A percentile compares a stretch with the other conserved stretches of the same genome.
phyloP scores from a whole-genome alignment of 2,113 vertebrate species.

The Passer domesticus region DNA sequence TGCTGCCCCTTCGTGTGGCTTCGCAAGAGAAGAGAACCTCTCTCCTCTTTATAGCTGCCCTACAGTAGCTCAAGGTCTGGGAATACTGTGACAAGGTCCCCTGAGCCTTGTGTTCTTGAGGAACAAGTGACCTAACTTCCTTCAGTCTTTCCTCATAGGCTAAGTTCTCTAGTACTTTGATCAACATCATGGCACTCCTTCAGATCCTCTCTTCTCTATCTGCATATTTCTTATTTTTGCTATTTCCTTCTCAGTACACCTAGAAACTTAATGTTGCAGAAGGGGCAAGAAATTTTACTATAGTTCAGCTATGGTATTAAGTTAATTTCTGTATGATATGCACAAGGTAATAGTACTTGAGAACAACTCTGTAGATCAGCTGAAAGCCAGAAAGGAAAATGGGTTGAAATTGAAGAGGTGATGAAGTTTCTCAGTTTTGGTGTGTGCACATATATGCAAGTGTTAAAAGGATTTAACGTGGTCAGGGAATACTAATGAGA shows the following conservation, averaged over 20 bases:
- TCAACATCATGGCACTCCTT: background rate
- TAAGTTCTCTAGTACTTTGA: background rate
- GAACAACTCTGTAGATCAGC: background rate
- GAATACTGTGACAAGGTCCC: background rate
- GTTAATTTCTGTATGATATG: background rate
- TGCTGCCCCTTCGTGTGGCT: background rate
- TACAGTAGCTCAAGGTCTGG: background rate
- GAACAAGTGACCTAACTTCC: background rate
- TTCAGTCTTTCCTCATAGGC: rapidly evolving
- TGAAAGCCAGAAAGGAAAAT: background rate
- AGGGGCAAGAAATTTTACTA: background rate
- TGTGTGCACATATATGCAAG: background rate
- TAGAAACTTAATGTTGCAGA: background rate
- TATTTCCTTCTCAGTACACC: background rate
- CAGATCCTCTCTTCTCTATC: background rate
- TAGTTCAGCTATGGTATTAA: background rate
- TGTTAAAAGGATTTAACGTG: background rate
- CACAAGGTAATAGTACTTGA: background rate
- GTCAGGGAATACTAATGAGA: background rate
- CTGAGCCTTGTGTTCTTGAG: background rate
- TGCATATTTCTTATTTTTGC: background rate
- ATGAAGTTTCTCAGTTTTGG: background rate
- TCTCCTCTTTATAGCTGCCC: background rate
- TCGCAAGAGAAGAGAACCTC: background rate
- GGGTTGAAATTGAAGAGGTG: background rate